Percentiles rank a stretch among this genome's conserved stretches.
These are phyloP conservation scores for Daphoenositta chrysoptera DNA, from an alignment of 2,113 vertebrate genomes.

Conservation along the genomic window DNA sequence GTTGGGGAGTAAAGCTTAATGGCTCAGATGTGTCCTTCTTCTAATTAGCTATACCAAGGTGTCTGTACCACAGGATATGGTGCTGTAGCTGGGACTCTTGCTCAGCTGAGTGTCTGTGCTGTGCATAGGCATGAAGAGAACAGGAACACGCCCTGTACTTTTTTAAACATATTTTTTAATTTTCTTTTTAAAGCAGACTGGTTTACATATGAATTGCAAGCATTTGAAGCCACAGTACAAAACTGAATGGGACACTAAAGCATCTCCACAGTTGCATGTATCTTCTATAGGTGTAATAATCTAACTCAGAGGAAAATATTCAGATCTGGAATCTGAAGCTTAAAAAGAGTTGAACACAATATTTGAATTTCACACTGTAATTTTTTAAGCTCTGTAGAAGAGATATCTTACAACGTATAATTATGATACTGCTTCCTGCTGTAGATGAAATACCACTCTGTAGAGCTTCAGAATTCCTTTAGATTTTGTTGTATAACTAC, in stretches of 20 bases:
- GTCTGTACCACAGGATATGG: not conserved
- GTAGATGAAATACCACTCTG: not conserved
- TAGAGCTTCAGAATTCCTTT: not conserved
- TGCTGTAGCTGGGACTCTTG: not conserved
- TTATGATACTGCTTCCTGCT: not conserved
- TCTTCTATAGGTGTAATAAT: not conserved
- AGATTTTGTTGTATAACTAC: not conserved
- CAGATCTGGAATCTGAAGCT: not conserved
- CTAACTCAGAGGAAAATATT: not conserved
- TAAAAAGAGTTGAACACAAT: not conserved
- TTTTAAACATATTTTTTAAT: not conserved
- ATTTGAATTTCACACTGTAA: not conserved
- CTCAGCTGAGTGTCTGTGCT: not conserved
- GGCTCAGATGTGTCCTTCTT: not conserved
- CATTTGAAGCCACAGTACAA: not conserved
- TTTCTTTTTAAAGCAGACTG: not conserved
- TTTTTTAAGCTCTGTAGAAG: not conserved
- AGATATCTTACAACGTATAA: not conserved
- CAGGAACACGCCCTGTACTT: not conserved
- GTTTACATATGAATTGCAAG: not conserved
- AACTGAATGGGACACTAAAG: not conserved
- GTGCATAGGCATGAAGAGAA: not conserved
- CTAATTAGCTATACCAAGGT: not conserved
- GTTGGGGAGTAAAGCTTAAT: not conserved
- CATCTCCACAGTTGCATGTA: not conserved